Base-by-base conservation (phyloP, 2,113 vertebrate genomes). In the Chloroceryle aenea region DNA sequence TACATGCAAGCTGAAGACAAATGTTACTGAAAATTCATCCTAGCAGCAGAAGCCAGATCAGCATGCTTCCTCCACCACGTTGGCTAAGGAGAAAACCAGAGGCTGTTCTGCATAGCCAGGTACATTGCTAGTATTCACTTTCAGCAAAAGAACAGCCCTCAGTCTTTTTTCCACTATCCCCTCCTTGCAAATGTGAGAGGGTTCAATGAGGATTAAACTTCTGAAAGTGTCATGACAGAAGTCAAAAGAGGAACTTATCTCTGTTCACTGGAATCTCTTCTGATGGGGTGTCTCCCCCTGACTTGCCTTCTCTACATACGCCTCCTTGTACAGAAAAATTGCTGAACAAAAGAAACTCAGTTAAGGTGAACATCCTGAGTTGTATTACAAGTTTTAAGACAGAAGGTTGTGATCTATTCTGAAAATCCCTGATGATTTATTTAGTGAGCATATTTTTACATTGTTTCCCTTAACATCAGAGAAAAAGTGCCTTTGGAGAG, bases 371-470 rank as follows among this genome's bases (percentile, higher is more conserved):
- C 43, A 93, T 64, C 43, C 56, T 88, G n/a, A 78, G 61, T 75
- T 94, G 92, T 95, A 93, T 53, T 94, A 97, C 95, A 96, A 80
- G 82, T 88, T 96, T 84, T 89, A 93, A 95, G 87, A 90, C 88
- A 75, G 55, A 79, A 92, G 47, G 56, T 77, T 89, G 40, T 90
- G 85, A 92, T 88, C 76, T 86, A 61, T 93, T 90, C 88, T 93
- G 66, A 90, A 97, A 96, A 53, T 94, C 88, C 95, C 83, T 89
- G 83, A 96, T 96, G 90, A 95, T 94, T 96, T 96, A 96, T 94
- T 95, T 96, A 96, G 88, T 45, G 88, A 56, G 96, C 80, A 96
- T 90, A 93, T 96, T 97, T 96, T 93, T 95, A 96, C 90, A 97
- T 96, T 95, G 95, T 95, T 95, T 97, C 93, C 53, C 90, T 90